Conservation (phyloP, 2,113 vertebrate genomes). For the Pogona vitticeps region DNA sequence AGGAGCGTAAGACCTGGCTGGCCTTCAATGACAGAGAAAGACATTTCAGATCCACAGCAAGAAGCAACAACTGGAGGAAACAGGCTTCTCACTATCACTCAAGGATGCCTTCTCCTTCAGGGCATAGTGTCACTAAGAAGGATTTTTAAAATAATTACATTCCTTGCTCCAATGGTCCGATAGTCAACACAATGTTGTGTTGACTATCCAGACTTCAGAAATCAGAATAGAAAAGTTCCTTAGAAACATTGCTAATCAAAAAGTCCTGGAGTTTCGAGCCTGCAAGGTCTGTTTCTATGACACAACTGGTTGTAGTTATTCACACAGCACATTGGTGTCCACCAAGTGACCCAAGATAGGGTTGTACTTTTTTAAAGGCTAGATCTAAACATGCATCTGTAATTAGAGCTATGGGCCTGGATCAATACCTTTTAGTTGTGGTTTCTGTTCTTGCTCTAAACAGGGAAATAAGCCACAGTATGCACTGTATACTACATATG, state of each 20-base stretch:
- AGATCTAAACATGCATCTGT: neutral
- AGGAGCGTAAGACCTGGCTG: conserved; percentile 30
- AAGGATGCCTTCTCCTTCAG: neutral
- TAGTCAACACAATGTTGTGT: too few species aligned
- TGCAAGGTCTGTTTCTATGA: too few species aligned
- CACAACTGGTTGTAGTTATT: too few species aligned
- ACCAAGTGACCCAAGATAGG: neutral
- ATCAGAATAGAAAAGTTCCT: neutral
- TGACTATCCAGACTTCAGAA: neutral
- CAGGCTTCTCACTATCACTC: neutral
- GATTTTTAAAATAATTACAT: neutral
- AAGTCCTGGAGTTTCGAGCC: too few species aligned
- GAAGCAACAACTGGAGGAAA: neutral
- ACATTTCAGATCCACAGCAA: conserved; percentile 17
- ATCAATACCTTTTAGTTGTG: too few species aligned
- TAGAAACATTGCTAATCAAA: neutral
- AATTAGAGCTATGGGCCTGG: neutral
- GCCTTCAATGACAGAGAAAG: conserved; percentile 34
- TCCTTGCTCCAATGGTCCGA: neutral
- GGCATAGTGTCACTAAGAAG: neutral
- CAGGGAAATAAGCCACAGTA: neutral
- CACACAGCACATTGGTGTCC: too few species aligned
- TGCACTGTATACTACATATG: neutral
- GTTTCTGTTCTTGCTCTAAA: neutral
- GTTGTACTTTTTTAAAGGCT: neutral